These are phyloP conservation scores for Himalopsyche phryganea DNA, from an alignment of 1,140 invertebrate genomes.

Conservation along the genomic window DNA sequence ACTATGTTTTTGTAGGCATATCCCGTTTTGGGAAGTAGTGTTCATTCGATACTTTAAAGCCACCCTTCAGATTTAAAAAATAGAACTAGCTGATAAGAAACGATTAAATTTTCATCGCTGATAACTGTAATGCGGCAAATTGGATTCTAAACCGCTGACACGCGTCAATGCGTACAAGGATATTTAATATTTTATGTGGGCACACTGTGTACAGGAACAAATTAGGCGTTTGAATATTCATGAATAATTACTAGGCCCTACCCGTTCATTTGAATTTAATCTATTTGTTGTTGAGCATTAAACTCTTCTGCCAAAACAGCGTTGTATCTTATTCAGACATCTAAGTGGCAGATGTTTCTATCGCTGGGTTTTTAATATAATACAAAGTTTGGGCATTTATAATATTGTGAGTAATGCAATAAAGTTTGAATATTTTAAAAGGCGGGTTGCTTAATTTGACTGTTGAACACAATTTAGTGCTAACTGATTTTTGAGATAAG, in stretches of 20 bases:
- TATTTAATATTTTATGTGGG: conserved; percentile 25
- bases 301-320: conserved; percentile 27
- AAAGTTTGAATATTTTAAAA: conserved; percentile 24
- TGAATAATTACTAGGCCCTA: conserved; percentile 6
- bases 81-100: conserved; percentile 5
- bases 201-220: conserved; percentile 17
- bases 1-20: too few relatives aligned
- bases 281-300: conserved; percentile 14
- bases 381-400: conserved; percentile 11
- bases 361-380: not conserved
- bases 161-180: conserved; percentile 3
- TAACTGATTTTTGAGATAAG: conserved; percentile 10
- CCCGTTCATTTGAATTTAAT: conserved; percentile 7
- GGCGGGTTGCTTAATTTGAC: conserved; percentile 19
- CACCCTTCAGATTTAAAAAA: not conserved
- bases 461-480: conserved; percentile 21
- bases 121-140: conserved; percentile 21
- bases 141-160: conserved; percentile 11
- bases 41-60: conserved; percentile 21
- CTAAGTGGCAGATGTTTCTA: conserved; percentile 27
- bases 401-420: conserved; percentile 16
- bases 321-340: conserved; percentile 18
- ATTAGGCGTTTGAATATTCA: conserved; percentile 30
- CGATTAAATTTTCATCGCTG: conserved; percentile 27
- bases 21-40: not conserved